Percentiles rank a stretch among this genome's conserved stretches.
Evolutionary conservation across 2,113 vertebrate genomes (phyloP).

Genomic region (Amazona guildingii): DNA sequence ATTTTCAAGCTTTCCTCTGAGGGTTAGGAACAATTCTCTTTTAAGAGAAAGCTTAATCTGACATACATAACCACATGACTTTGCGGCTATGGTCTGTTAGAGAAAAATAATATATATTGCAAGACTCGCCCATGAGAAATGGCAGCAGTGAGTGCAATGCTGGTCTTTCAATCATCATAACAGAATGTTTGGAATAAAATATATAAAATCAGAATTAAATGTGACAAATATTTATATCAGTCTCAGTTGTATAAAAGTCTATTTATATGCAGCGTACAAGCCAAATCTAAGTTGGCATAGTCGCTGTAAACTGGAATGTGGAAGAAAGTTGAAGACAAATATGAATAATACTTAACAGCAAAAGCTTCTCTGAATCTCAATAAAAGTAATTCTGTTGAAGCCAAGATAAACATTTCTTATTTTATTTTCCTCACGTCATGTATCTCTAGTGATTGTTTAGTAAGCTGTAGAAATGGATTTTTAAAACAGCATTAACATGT

Average conservation of each 20-base stretch:
- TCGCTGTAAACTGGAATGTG: background rate
- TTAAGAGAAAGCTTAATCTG: constrained; percentile 6
- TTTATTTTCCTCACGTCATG: background rate
- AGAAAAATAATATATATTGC: background rate
- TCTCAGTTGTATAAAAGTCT: background rate
- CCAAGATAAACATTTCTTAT: background rate
- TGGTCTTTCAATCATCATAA: background rate
- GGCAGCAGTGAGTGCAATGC: background rate
- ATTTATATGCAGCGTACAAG: background rate
- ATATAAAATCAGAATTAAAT: constrained; percentile 16
- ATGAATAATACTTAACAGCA: background rate
- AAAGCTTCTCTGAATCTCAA: background rate
- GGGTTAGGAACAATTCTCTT: background rate
- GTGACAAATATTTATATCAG: constrained; percentile 4
- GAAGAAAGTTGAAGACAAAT: background rate
- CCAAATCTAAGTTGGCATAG: background rate
- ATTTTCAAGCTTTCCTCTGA: background rate
- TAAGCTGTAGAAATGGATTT: background rate
- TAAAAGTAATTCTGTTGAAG: background rate
- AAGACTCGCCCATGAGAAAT: background rate
- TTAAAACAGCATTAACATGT: background rate
- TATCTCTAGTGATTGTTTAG: background rate
- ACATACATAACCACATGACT: background rate
- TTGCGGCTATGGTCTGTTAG: background rate
- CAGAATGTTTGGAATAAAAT: constrained; percentile 7